phyloP scores from a whole-genome alignment of 2,113 vertebrate genomes.

The Tupaia chinensis region DNA sequence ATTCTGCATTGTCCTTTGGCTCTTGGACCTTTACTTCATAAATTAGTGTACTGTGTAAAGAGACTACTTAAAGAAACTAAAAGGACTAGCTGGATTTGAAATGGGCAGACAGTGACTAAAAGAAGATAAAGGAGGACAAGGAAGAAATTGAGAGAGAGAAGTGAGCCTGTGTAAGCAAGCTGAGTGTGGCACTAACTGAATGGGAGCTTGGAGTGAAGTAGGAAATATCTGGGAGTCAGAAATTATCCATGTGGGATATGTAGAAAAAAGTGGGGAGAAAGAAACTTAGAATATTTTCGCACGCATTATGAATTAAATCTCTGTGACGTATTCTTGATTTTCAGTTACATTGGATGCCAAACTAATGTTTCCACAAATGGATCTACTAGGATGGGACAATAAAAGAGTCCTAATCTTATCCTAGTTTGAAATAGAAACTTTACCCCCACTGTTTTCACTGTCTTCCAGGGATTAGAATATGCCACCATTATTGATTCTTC shows the following conservation, averaged over 20 bases:
- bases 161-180: not conserved
- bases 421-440: not conserved
- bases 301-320: constrained; percentile 31
- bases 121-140: not conserved
- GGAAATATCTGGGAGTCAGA: not conserved
- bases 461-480: not conserved
- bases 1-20: not conserved
- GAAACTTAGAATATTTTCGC: constrained; percentile 8
- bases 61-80: constrained; percentile 1
- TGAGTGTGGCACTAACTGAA: not conserved
- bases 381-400: not conserved
- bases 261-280: not conserved
- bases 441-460: not conserved
- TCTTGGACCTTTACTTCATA: constrained; percentile 7
- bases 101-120: not conserved
- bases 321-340: constrained; percentile 37
- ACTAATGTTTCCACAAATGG: not conserved
- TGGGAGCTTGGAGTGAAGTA: not conserved
- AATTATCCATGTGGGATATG: not conserved
- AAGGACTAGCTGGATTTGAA: not conserved
- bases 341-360: constrained; percentile 1
- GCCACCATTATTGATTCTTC: not conserved
- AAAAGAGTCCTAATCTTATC: not conserved
- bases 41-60: not conserved
- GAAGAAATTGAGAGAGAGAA: not conserved